phyloP scores from a whole-genome alignment of 1,140 invertebrate genomes.

The Cataglyphis hispanica region DNA sequence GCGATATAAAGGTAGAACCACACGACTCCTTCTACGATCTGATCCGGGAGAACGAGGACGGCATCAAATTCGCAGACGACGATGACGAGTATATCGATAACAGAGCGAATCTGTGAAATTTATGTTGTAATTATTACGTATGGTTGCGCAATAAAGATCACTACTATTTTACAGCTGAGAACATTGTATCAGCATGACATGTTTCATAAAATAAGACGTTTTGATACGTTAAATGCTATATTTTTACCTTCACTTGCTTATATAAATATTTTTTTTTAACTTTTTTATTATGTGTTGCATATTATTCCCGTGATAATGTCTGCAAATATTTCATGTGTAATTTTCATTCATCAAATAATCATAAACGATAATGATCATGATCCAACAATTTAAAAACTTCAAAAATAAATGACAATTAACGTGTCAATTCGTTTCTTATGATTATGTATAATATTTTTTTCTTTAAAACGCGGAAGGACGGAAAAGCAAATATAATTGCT shows the following conservation, averaged over 20 bases:
- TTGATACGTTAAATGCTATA: conserved; percentile 9
- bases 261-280: background rate
- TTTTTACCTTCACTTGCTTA: background rate
- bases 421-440: background rate
- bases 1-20: conserved; percentile 78
- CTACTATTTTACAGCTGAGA: conserved; percentile 25
- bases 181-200: background rate
- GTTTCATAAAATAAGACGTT: background rate
- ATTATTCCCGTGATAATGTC: background rate
- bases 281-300: background rate
- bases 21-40: conserved; percentile 83
- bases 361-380: background rate
- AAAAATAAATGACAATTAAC: conserved; percentile 8
- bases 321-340: background rate
- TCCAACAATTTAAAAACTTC: background rate
- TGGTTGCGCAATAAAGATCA: conserved; percentile 39
- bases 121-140: conserved; percentile 22
- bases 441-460: background rate
- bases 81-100: conserved; percentile 85
- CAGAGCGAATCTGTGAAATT: conserved; percentile 76
- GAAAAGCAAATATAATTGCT: conserved; percentile 19
- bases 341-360: background rate
- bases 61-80: conserved; percentile 86
- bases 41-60: conserved; percentile 82
- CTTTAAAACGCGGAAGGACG: background rate